phyloP scores from a whole-genome alignment of 53 echinoderm and acorn worm species.

The Glandiceps talaboti region DNA sequence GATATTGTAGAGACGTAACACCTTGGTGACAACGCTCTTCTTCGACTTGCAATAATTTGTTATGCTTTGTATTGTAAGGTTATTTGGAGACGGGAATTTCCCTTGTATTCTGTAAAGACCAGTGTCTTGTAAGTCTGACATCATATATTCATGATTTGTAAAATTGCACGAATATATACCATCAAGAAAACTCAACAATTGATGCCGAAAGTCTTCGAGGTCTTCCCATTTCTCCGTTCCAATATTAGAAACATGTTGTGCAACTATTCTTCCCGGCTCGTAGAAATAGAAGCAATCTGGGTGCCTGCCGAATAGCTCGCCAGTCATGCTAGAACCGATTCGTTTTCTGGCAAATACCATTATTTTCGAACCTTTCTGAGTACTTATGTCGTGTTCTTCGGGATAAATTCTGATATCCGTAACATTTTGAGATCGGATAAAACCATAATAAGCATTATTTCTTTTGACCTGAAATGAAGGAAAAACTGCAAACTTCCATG shows the following conservation, averaged over 20 bases:
- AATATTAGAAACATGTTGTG: not conserved
- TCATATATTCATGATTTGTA: not conserved
- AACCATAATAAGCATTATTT: too few relatives aligned
- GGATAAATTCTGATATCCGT: too few relatives aligned
- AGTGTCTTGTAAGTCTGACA: not conserved
- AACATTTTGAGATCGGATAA: too few relatives aligned
- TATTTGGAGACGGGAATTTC: not conserved
- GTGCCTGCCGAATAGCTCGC: not conserved
- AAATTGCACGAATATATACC: not conserved
- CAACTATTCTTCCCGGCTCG: not conserved
- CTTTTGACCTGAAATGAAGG: too few relatives aligned
- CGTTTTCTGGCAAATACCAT: not conserved
- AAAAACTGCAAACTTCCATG: too few relatives aligned
- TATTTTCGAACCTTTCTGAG: not conserved
- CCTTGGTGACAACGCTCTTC: not conserved
- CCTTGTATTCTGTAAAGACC: not conserved
- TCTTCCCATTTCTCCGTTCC: not conserved
- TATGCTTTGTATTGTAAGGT: not conserved
- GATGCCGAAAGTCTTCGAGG: not conserved
- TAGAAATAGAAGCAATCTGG: not conserved
- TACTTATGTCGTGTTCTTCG: too few relatives aligned
- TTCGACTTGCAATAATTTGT: not conserved
- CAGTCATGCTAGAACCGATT: not conserved
- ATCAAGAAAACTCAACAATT: not conserved
- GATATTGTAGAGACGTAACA: not conserved